These are phyloP conservation scores for Homarus gammarus DNA, from an alignment of 2,888 invertebrate genomes.

Conservation along the genomic window DNA sequence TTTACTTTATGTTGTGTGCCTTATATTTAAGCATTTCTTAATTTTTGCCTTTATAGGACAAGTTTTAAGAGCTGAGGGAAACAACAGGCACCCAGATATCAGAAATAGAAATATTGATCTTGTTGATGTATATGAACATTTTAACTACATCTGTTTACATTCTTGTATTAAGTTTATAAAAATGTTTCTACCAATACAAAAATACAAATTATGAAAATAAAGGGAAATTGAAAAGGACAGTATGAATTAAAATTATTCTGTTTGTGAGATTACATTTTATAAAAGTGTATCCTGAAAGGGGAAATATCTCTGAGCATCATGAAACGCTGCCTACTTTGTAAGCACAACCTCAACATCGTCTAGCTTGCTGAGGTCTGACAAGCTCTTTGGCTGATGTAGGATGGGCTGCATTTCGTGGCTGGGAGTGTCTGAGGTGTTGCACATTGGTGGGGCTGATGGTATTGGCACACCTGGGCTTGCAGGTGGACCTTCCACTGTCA, in stretches of 20 bases:
- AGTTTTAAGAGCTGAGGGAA: too few relatives aligned
- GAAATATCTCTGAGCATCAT: not conserved
- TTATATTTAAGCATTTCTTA: too few relatives aligned
- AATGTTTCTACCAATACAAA: too few relatives aligned
- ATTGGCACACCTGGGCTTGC: not conserved
- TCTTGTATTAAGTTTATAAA: too few relatives aligned
- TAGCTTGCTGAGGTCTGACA: not conserved
- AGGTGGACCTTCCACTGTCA: not conserved
- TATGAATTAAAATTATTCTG: not conserved
- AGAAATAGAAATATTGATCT: too few relatives aligned
- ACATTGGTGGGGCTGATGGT: slow-evolving; percentile 22
- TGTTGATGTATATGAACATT: too few relatives aligned
- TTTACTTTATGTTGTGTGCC: too few relatives aligned
- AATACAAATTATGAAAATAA: too few relatives aligned
- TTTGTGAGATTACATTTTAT: not conserved
- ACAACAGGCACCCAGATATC: too few relatives aligned
- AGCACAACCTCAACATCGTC: not conserved
- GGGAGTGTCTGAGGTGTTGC: not conserved
- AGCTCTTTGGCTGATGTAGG: slow-evolving; percentile 3
- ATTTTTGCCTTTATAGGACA: too few relatives aligned
- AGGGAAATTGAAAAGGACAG: not conserved
- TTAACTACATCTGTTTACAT: too few relatives aligned
- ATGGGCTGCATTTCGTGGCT: slow-evolving; percentile 11
- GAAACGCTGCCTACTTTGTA: not conserved
- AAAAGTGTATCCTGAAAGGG: not conserved